Base-by-base conservation (phyloP, 2,797 vertebrate genomes). In the Falco rusticolus region DNA sequence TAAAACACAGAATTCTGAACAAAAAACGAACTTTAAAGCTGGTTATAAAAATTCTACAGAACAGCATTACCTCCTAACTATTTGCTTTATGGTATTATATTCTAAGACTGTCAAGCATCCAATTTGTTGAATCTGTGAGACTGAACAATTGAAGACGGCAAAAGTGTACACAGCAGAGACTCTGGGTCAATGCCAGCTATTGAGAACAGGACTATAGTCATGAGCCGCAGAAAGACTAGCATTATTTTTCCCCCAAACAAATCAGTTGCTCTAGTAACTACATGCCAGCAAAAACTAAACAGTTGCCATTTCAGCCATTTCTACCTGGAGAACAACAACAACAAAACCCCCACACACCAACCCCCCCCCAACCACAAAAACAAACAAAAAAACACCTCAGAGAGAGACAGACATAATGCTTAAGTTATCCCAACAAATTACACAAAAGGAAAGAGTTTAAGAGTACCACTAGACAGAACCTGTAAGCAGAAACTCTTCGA, bases 231-330 rank as follows among this genome's bases (percentile, higher is more conserved):
- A 91, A 68, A 92, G 78, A 31, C 43, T 25, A 88, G 54, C 47
- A 57, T 25, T 72, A 79, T 76, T 84, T 94, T 89, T 90, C 92
- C 89, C 87, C 92, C 68, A 90, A 96, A 95, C 90, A 96, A 95
- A 83, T 68, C 77, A 80, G 88, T 95, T 84, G 68, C 88, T 81
- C 60, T 90, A 92, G 90, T 89, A 94, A 96, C 94, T 65, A 45
- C 65, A 74, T 2, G 28, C 50, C 64, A 77, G 80, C 43, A 92
- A 72, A 94, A 84, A 85, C 47, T 25, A 24, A 90, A 43, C 61
- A 79, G 63, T 51, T 83, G 41, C 31, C 41, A 54, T 29, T n/a
- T 47, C 50, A 92, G 19, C 78, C 47, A 33, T 50, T 94, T 65
- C 74, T 34, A 48, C 8, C 21, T 4, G 8, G 8, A 71, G 5